Conservation (phyloP, 2,888 invertebrate genomes). For the Hemicrepidius hirtus region DNA sequence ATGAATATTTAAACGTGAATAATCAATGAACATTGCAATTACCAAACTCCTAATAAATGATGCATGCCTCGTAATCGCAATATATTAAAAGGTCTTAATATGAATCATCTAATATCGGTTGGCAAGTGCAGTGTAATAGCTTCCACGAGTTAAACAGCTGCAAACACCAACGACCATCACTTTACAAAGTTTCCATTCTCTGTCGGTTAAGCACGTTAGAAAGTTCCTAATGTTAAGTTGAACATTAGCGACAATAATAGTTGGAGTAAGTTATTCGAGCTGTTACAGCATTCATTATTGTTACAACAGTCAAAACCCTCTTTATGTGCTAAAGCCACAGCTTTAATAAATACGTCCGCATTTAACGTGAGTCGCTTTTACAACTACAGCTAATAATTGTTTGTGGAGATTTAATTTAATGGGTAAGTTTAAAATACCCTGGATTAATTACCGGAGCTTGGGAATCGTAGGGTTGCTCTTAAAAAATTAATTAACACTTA, state of each 20-base stretch:
- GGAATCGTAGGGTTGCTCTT: not conserved
- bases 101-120: not conserved
- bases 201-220: too few relatives aligned
- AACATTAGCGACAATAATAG: constrained; percentile 10
- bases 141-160: constrained; percentile 7
- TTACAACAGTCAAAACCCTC: too few relatives aligned
- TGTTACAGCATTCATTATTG: not conserved
- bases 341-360: too few relatives aligned
- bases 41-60: not conserved
- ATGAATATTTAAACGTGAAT: too few relatives aligned
- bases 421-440: not conserved
- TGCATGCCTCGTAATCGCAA: not conserved
- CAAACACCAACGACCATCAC: constrained; percentile 10
- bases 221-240: too few relatives aligned
- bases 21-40: too few relatives aligned
- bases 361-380: not conserved
- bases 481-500: constrained; percentile 26
- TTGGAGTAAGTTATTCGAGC: not conserved
- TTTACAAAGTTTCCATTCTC: constrained; percentile 3
- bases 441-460: constrained; percentile 2
- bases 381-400: not conserved
- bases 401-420: constrained; percentile 3
- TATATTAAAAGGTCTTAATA: constrained; percentile 6
- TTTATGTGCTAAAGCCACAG: too few relatives aligned
- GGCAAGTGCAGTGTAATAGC: constrained; percentile 5